Evolutionary conservation across 2,113 vertebrate species (phyloP), one percentile per base, ranked within the genome.

Genomic region (Dicaeum eximium): DNA sequence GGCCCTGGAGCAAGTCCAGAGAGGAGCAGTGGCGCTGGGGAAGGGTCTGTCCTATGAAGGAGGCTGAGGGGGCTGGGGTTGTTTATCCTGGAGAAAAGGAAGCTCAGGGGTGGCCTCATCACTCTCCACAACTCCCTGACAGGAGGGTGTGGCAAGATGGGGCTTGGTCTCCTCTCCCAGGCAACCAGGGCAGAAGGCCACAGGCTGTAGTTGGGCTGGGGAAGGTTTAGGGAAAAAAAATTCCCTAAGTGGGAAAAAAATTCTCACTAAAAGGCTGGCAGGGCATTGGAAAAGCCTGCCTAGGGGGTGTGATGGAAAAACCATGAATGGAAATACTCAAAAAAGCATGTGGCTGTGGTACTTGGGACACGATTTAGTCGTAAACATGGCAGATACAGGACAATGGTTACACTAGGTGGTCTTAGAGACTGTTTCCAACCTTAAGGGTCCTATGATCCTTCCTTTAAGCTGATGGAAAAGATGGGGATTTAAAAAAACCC

Each of bases 1-100:
- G 31, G 17, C 1, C 3, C 13, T 54, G 47, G n/a, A 47, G 20
- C 1, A 1, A 4, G 17, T 15, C 21, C 22, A 25, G 50, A 42
- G 27, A 56, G 47, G 11, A 15, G 6, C 35, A 42, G 2, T 1
- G 4, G 18, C 8, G 4, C 30, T 62, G 13, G 8, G 23, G 48
- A 56, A 22, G 25, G 5, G 6, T 31, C 17, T 64, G 42, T 31
- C 42, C 22, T 12, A 2, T 27, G 35, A 35, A 38, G 17, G 17
- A 2, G 5, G 5, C 25, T 64, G 35, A 42, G 4, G 12, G 11
- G 35, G 6, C 31, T 44, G 22, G 15, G 14, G 11, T 0, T 37
- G 25, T 72, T 57, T 11, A 35, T 6, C 10, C 3, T 35, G 42
- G 25, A 57, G 9, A 27, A 64, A 80, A 31, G 14, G 35, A 42